Evolutionary conservation across 2,113 vertebrate genomes (phyloP).

Genomic region (Neogobius melanostomus): DNA sequence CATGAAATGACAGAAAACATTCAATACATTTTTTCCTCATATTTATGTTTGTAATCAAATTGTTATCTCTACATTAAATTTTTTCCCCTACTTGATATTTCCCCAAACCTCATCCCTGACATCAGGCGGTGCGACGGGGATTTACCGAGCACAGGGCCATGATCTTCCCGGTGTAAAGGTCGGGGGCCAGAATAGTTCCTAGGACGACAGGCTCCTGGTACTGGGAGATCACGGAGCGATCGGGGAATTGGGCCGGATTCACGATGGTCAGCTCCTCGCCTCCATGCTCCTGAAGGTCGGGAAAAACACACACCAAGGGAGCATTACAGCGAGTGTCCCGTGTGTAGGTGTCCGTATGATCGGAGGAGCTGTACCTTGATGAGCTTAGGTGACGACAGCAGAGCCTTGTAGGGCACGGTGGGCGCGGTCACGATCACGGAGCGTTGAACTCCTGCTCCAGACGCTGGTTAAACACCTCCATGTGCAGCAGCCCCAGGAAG

Average conservation of each 20-base stretch:
- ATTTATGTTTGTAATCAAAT: no score
- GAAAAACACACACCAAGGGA: background rate
- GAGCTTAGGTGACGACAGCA: constrained; percentile 88
- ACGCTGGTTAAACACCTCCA: constrained; percentile 98
- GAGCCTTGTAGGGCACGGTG: constrained; percentile 93
- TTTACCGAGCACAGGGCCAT: constrained; percentile 91
- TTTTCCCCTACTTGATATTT: no score
- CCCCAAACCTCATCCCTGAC: no score
- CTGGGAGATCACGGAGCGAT: constrained; percentile 81
- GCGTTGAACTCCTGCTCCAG: constrained; percentile 95
- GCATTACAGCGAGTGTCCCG: no score
- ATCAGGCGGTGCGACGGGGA: background rate
- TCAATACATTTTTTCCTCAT: no score
- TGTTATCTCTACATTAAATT: no score
- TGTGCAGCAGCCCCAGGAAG: constrained; percentile 94
- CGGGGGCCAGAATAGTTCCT: constrained; percentile 90
- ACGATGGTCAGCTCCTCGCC: constrained; percentile 88
- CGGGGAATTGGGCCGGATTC: constrained; percentile 91
- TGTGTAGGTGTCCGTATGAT: no score
- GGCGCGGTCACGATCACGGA: constrained; percentile 93
- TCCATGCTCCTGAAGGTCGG: constrained; percentile 79
- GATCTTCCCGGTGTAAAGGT: constrained; percentile 86
- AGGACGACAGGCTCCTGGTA: constrained; percentile 93
- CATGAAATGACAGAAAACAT: no score
- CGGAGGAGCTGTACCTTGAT: constrained; percentile 83